Evolutionary conservation across 2,888 invertebrate genomes (phyloP), one percentile per base, ranked within the genome.

Genomic region (Lithodes maja): DNA sequence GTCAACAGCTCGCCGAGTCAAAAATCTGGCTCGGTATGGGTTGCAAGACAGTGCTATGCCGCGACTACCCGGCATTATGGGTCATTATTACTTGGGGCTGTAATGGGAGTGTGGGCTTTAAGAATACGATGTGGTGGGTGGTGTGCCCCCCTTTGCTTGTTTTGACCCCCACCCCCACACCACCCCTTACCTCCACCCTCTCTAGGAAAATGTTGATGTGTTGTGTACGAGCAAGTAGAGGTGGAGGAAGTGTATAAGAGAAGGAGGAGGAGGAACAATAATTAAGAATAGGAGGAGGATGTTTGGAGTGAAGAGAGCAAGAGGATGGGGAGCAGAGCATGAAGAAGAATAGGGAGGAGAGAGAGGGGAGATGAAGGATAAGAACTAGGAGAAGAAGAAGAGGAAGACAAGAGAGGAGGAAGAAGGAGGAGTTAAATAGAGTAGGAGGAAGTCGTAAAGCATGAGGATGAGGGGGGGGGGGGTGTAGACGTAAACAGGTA

Each of bases 1-100:
- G 12, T 7, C 82, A 54, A 15, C 82, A 83, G 71, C 82, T 69
- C 82, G 15, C 68, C 55, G 81, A 69, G 71, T 69, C 55, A 80
- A 80, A 79, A 52, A 80, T 80, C 80, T 55, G 17, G 3, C 80
- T 80, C 53, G 33, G n/a, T 33, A n/a, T 0, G 54, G 77, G 49
- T 0, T 49, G 49, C 50, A 52, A 83, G 71, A 50, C 49, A 15
- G n/a, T 69, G 82, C 82, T 69, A 52, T 15, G 55, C 53, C 80
- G 5, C 55, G 33, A 7, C 74, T 74, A n/a, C 5, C 7, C 74
- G 17, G 33, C 33, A 33, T 33, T 74, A 17, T 15, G 33, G 74
- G 74, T 17, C 74, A 74, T 5, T 74, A 3, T 5, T 5, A 7
- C 33, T 5, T 15, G 12, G 7, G 3, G 5, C 5, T 12, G 12